Evolutionary conservation across 1,140 invertebrate species (phyloP).

Genomic region (Cotesia glomerata): DNA sequence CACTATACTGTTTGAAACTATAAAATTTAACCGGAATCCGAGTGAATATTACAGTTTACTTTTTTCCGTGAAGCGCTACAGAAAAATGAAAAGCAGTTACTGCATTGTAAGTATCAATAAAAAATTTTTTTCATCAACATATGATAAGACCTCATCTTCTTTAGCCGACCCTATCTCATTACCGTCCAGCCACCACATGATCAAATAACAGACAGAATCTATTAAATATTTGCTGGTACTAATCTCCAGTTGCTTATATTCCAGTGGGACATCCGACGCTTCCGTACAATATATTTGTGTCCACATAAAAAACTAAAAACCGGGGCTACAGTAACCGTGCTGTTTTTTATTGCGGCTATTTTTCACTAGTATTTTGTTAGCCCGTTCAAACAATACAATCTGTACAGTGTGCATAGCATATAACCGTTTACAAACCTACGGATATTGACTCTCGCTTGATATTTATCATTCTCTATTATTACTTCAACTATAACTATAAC

Average conservation of each 20-base stretch:
- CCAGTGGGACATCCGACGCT: background rate
- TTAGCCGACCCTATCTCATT: too few relatives aligned
- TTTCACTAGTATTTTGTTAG: constrained; percentile 24
- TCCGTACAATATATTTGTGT: background rate
- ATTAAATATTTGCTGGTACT: background rate
- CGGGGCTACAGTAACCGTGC: background rate
- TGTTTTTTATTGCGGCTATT: constrained; percentile 7
- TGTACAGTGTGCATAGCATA: background rate
- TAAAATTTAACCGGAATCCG: too few relatives aligned
- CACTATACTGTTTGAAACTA: too few relatives aligned
- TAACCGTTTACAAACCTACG: background rate
- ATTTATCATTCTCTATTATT: constrained; percentile 10
- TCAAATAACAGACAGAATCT: background rate
- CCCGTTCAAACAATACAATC: constrained; percentile 5
- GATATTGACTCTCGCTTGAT: background rate
- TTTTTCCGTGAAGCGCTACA: too few relatives aligned
- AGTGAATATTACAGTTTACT: too few relatives aligned
- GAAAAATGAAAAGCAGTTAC: too few relatives aligned
- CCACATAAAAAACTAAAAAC: background rate
- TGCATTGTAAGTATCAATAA: too few relatives aligned
- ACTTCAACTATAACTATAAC: background rate
- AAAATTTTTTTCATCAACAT: too few relatives aligned
- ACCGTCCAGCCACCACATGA: background rate
- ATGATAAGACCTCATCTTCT: too few relatives aligned
- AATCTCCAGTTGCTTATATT: background rate